Evolutionary conservation across 2,797 vertebrate genomes (phyloP).

Genomic region (Hafferia zeledoni): DNA sequence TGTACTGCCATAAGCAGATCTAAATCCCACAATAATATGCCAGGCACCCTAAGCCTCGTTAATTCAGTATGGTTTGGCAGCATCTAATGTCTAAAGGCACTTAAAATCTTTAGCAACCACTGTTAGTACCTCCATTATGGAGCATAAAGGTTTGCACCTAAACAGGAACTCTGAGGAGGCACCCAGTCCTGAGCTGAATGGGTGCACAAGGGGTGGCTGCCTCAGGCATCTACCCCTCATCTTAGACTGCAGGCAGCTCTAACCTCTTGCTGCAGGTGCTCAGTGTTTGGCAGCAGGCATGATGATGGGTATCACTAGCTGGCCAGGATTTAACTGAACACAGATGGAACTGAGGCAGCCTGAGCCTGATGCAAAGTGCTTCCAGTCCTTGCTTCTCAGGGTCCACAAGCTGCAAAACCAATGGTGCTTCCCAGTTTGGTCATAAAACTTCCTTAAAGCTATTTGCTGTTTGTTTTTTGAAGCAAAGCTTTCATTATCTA

Average conservation of each 20-base stretch:
- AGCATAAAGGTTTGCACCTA: background rate
- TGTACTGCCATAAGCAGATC: background rate
- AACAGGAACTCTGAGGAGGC: background rate
- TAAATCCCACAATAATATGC: background rate
- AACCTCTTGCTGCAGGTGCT: background rate
- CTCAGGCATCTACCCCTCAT: background rate
- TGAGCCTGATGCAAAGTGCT: background rate
- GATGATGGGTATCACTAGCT: background rate
- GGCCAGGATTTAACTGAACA: constrained; percentile 22
- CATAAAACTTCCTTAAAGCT: constrained; percentile 19
- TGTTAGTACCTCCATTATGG: background rate
- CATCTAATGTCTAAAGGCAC: background rate
- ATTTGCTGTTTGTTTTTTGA: constrained; percentile 6
- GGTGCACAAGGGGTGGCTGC: background rate
- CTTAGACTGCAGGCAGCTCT: background rate
- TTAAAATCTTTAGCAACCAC: background rate
- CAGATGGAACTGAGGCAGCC: constrained; percentile 24
- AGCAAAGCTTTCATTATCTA: constrained; percentile 32
- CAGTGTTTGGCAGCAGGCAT: background rate
- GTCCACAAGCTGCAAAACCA: background rate
- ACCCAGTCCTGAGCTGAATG: background rate
- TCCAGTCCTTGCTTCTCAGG: background rate
- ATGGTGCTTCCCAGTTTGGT: background rate
- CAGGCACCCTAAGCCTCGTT: background rate
- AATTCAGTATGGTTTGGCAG: background rate